A percentile compares a stretch with the other conserved stretches of the same genome.
Conservation (phyloP, 2,113 vertebrate genomes). For the Vulpes vulpes region DNA sequence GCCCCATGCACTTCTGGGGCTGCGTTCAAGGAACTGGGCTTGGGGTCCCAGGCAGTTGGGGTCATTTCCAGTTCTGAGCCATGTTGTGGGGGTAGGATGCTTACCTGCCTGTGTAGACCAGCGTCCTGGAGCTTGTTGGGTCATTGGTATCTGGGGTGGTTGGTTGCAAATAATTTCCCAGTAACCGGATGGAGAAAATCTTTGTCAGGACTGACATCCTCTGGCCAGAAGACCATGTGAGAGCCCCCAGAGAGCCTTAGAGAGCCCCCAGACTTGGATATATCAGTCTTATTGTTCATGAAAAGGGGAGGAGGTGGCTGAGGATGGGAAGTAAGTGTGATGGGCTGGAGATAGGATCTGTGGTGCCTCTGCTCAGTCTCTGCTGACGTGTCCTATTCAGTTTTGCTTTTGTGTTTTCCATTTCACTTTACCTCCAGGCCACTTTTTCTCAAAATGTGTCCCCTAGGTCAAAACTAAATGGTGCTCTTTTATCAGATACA, state of each 20-base stretch:
- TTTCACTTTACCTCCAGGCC: not conserved
- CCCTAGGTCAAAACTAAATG: not conserved
- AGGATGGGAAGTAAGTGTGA: not conserved
- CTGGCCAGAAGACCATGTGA: not conserved
- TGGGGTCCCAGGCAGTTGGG: not conserved
- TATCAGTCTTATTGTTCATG: not conserved
- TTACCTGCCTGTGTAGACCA: not conserved
- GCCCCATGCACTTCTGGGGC: not conserved
- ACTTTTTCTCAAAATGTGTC: not conserved
- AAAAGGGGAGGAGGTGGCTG: not conserved
- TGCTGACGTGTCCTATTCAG: fast-evolving
- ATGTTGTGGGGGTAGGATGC: not conserved
- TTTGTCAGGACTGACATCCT: not conserved
- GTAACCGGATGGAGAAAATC: not conserved
- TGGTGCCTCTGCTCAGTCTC: not conserved
- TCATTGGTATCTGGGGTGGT: not conserved
- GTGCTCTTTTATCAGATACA: not conserved
- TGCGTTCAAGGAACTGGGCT: fast-evolving
- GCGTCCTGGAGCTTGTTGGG: not conserved
- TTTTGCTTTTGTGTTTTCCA: not conserved
- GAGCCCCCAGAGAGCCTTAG: not conserved
- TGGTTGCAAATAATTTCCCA: not conserved
- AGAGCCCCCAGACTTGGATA: not conserved
- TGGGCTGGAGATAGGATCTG: not conserved
- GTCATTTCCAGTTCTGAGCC: not conserved